Evolutionary conservation across 2,888 invertebrate genomes (phyloP), one percentile per base, ranked within the genome.

Genomic region (Xiphydria camelus): DNA sequence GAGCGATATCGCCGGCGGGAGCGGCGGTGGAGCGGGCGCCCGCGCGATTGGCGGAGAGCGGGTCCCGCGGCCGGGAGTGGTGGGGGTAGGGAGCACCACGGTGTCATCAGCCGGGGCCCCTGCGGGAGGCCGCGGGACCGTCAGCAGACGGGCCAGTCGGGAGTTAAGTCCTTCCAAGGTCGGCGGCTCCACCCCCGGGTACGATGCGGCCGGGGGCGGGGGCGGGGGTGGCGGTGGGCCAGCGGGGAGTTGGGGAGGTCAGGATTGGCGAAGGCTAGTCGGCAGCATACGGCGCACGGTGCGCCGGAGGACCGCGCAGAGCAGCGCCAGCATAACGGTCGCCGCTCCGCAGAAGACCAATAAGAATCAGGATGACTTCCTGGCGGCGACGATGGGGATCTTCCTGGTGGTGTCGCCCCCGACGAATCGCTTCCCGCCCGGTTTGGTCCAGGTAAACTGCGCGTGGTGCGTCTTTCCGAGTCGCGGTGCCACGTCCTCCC

Each of bases 391-490:
- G 51, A 87, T 87, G 86, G 81, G 85, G 75, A 86, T 87, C 63
- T 87, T 87, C 69, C 77, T 87, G 60, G 85, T 86, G 47, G 87
- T 87, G 9, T 87, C 87, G 45, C 87, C 87, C 38, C 86, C 86
- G 37, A 79, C 79, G 64, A 80, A 81, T 54, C 78, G 80, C 57
- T n/a, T n/a, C n/a, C n/a, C n/a, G n/a, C n/a, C n/a, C n/a, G n/a
- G n/a, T n/a, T n/a, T n/a, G n/a, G 77, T 82, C 37, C 81, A 82
- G 81, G 82, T 81, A 79, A 68, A 51, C n/a, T n/a, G n/a, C n/a
- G n/a, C n/a, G n/a, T n/a, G n/a, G n/a, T n/a, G n/a, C n/a, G n/a
- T n/a, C n/a, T n/a, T n/a, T n/a, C n/a, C n/a, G n/a, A n/a, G n/a
- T n/a, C n/a, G n/a, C n/a, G n/a, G n/a, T n/a, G n/a, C n/a, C n/a